These are phyloP conservation scores for Andrena hattorfiana DNA, from an alignment of 2,888 invertebrate genomes.

Conservation along the genomic window DNA sequence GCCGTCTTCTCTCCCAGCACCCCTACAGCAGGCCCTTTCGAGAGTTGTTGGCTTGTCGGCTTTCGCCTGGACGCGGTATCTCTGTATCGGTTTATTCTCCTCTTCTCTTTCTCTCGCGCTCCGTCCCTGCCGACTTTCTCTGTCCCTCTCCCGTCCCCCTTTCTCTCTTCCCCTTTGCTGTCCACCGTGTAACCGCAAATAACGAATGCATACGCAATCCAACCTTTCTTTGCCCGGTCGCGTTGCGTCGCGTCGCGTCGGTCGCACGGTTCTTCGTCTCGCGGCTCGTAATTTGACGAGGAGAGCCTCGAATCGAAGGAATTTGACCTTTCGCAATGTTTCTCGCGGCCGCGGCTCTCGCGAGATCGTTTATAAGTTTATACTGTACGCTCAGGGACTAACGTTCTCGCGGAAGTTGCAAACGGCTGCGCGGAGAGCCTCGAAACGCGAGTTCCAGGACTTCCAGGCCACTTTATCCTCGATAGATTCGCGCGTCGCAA, in stretches of 20 bases:
- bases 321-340: constrained; percentile 55
- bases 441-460: constrained; percentile 21
- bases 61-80: constrained; percentile 69
- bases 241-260: constrained; percentile 11
- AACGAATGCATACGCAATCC: constrained; percentile 69
- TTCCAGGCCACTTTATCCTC: not conserved
- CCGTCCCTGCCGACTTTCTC: constrained; percentile 10
- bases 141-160: constrained; percentile 1
- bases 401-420: constrained; percentile 42
- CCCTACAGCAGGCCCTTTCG: constrained; percentile 63
- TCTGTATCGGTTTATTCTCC: constrained; percentile 69
- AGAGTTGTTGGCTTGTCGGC: constrained; percentile 69
- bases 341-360: constrained; percentile 43
- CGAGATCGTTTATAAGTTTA: constrained; percentile 22
- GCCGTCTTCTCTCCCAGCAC: constrained; percentile 66
- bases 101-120: constrained; percentile 28
- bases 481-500: not conserved
- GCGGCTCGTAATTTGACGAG: constrained; percentile 56
- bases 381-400: constrained; percentile 1
- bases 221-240: constrained; percentile 51
- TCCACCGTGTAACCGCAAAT: constrained; percentile 61
- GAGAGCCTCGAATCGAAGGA: constrained; percentile 58
- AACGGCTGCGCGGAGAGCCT: constrained; percentile 11
- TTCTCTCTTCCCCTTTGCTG: constrained; percentile 30
- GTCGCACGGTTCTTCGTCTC: constrained; percentile 53